phyloP scores from a whole-genome alignment of 2,797 vertebrate species.

The Myotis vivesi region DNA sequence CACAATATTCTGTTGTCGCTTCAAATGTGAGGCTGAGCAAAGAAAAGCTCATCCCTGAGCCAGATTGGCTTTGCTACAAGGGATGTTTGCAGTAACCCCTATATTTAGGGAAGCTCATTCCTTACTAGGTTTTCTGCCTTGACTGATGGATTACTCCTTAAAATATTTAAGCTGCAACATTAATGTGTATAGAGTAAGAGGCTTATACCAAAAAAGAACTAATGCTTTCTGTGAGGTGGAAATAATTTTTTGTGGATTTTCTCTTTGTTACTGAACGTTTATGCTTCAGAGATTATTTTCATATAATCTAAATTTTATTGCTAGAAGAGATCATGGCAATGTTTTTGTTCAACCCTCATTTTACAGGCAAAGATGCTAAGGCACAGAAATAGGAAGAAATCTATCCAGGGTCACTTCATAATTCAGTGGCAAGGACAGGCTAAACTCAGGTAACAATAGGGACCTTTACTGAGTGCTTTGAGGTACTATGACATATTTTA shows the following conservation, averaged over 20 bases:
- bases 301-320: neutral
- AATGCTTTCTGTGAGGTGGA: neutral
- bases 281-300: neutral
- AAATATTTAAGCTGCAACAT: slow-evolving; percentile 38
- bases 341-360: neutral
- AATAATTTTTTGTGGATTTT: neutral
- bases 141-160: neutral
- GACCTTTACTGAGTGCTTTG: neutral
- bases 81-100: neutral
- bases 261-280: slow-evolving; percentile 5
- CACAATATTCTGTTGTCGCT: neutral
- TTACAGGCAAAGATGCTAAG: neutral
- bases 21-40: neutral
- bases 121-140: neutral
- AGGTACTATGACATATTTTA: neutral
- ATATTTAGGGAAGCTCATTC: slow-evolving; percentile 6
- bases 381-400: neutral
- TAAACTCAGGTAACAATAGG: neutral
- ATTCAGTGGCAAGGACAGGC: neutral
- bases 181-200: slow-evolving; percentile 1
- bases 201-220: neutral
- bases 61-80: neutral
- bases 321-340: neutral
- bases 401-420: neutral
- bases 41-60: neutral